These are phyloP conservation scores for Myotis myotis DNA, from an alignment of 2,797 vertebrate species.

Conservation along the genomic window DNA sequence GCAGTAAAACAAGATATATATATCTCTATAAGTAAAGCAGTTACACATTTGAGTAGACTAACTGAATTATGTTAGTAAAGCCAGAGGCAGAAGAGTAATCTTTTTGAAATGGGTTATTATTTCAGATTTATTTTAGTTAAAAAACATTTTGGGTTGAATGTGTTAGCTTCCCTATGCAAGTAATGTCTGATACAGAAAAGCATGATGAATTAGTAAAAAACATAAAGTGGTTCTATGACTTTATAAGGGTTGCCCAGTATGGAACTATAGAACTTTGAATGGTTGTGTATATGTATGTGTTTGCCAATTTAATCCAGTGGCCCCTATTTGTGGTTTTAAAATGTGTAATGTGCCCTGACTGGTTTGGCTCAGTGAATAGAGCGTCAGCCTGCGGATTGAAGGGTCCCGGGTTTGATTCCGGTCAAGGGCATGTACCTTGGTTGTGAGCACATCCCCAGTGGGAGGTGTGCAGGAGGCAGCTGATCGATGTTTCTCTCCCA, in stretches of 20 bases:
- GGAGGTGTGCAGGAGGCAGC: too few relatives aligned
- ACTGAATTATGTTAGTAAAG: constrained; percentile 38
- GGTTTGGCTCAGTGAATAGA: too few relatives aligned
- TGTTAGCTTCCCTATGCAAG: neutral
- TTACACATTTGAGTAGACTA: neutral
- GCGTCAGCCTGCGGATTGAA: too few relatives aligned
- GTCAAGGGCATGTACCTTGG: too few relatives aligned
- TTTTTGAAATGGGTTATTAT: neutral
- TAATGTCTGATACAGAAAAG: constrained; percentile 28
- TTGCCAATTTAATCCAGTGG: constrained; percentile 14
- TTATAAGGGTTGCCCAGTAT: neutral
- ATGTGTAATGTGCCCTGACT: neutral
- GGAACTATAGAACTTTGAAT: neutral
- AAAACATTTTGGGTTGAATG: constrained; percentile 36
- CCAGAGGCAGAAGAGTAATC: neutral
- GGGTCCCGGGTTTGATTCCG: too few relatives aligned
- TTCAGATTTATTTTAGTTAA: constrained; percentile 37
- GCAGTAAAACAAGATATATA: neutral
- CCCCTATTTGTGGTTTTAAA: constrained; percentile 22
- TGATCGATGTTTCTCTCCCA: too few relatives aligned
- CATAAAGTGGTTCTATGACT: neutral
- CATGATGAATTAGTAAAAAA: neutral
- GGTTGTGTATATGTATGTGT: neutral
- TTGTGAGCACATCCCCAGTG: too few relatives aligned
- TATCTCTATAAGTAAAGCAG: constrained; percentile 42